Conservation (phyloP, 1,140 invertebrate genomes). For the Zaprionus gabonicus region DNA sequence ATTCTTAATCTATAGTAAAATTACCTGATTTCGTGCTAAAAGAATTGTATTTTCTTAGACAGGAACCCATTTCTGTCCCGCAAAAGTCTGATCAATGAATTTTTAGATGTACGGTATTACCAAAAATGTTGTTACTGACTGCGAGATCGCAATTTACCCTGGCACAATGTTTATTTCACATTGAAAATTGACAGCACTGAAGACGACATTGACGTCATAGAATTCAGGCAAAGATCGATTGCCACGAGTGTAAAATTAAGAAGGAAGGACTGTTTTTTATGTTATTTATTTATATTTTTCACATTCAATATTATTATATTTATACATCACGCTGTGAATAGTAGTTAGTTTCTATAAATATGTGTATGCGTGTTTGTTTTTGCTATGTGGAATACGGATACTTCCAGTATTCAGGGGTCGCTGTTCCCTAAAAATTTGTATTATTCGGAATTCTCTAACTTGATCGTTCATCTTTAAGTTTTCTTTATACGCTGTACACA, state of each 20-base stretch:
- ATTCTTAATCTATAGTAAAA: no score
- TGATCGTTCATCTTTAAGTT: slow-evolving; percentile 2
- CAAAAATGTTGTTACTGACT: no score
- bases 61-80: no score
- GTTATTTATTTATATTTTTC: slow-evolving; percentile 27
- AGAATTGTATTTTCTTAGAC: no score
- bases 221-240: no score
- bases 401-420: slow-evolving; percentile 2
- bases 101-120: no score
- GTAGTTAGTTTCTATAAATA: slow-evolving; percentile 41
- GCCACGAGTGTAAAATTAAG: not conserved
- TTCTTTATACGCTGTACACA: slow-evolving; percentile 30
- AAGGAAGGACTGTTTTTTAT: not conserved
- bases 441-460: not conserved
- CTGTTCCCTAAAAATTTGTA: not conserved
- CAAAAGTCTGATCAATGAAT: no score
- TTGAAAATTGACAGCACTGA: no score
- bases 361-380: slow-evolving; percentile 15
- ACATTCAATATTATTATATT: slow-evolving; percentile 37
- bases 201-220: no score
- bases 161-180: no score
- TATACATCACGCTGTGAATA: slow-evolving; percentile 34
- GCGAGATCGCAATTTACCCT: no score
- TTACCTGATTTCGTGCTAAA: no score
- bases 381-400: slow-evolving; percentile 13